Evolutionary conservation across 37 sponge, comb jelly and placozoan species (phyloP).

Genomic region (Crambe crambe): DNA sequence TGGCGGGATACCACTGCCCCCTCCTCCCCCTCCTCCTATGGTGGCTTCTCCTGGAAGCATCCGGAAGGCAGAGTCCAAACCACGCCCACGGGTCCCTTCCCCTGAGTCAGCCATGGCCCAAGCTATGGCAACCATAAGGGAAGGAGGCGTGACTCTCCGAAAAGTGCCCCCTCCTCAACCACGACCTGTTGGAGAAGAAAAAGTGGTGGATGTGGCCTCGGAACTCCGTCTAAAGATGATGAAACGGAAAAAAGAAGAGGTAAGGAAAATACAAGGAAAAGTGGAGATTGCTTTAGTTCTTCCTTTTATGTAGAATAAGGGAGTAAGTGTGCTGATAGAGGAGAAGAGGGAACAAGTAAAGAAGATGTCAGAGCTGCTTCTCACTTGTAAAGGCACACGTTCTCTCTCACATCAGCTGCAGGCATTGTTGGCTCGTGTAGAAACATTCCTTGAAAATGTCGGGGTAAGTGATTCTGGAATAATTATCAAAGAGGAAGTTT

Average conservation of each 20-base stretch:
- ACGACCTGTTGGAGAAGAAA: not conserved
- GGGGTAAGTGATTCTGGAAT: slow-evolving; percentile 18
- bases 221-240: slow-evolving; percentile 48
- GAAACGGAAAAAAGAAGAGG: slow-evolving; percentile 10
- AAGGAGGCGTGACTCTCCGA: slow-evolving; percentile 26
- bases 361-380: slow-evolving; percentile 24
- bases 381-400: not conserved
- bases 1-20: slow-evolving; percentile 26
- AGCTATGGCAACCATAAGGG: slow-evolving; percentile 47
- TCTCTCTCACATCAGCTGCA: slow-evolving; percentile 44
- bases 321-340: not conserved
- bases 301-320: slow-evolving; percentile 3
- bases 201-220: slow-evolving; percentile 51
- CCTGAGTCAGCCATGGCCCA: not conserved
- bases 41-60: not conserved
- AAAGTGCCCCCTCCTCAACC: not conserved
- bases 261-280: not conserved
- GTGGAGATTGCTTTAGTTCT: not conserved
- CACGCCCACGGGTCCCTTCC: not conserved
- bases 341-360: slow-evolving; percentile 27
- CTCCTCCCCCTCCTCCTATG: slow-evolving; percentile 38
- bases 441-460: slow-evolving; percentile 12
- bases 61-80: not conserved
- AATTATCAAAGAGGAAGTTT: no score
- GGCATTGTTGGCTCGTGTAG: slow-evolving; percentile 19